Evolutionary conservation across 1,140 invertebrate genomes (phyloP).

Genomic region (Odontomachus brunneus): DNA sequence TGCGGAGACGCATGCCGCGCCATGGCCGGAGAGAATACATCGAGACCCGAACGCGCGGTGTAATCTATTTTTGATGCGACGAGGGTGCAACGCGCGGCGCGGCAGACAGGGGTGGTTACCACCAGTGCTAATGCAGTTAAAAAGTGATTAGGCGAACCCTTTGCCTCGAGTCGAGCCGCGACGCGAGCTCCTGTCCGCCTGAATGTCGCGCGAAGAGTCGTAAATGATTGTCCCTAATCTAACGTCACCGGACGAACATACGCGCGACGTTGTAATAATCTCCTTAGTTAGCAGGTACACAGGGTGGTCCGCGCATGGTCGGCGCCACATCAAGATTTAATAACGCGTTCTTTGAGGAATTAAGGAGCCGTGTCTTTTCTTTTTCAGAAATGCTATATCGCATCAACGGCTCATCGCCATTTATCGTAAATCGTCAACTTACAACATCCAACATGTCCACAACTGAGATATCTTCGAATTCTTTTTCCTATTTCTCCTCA

Average conservation of each 20-base stretch:
- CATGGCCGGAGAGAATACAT: slow-evolving; percentile 66
- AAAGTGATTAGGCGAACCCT: slow-evolving; percentile 75
- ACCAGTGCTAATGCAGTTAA: slow-evolving; percentile 73
- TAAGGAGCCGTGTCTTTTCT: too few species aligned
- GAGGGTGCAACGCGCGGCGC: slow-evolving; percentile 33
- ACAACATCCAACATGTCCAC: too few species aligned
- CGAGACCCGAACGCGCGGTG: slow-evolving; percentile 56
- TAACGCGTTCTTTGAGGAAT: too few species aligned
- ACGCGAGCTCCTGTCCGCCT: slow-evolving; percentile 59
- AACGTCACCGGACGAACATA: slow-evolving; percentile 20
- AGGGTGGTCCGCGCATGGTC: background rate
- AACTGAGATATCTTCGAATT: too few species aligned
- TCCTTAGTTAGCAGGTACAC: slow-evolving; percentile 15
- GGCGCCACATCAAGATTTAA: too few species aligned
- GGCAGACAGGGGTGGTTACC: slow-evolving; percentile 50
- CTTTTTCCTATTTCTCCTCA: too few species aligned
- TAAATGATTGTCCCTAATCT: slow-evolving; percentile 62
- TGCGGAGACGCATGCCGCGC: slow-evolving; percentile 29
- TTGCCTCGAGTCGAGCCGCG: slow-evolving; percentile 35
- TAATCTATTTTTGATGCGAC: slow-evolving; percentile 74
- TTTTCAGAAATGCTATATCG: too few species aligned
- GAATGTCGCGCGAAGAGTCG: slow-evolving; percentile 41
- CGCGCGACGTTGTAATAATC: slow-evolving; percentile 36
- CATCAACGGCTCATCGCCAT: too few species aligned
- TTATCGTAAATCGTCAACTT: too few species aligned